Evolutionary conservation across 2,113 vertebrate genomes (phyloP), one percentile per base, ranked within the genome.

Genomic region (Elephas maximus): DNA sequence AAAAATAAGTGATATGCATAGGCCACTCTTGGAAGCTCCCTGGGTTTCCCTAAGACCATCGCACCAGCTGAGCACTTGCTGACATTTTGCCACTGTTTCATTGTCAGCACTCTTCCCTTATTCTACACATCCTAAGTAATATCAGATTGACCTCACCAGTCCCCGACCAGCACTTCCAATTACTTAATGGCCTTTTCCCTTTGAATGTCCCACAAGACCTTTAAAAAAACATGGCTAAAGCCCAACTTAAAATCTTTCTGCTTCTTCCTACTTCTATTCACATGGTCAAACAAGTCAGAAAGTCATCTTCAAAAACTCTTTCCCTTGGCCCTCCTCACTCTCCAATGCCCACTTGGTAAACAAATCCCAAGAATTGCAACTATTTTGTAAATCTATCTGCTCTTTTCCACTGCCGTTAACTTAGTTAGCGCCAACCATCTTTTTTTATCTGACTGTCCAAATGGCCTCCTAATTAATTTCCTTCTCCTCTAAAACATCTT

Each of bases 331-430:
- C n/a, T 30, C n/a, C 5, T 12, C 11, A 12, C 33, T 65, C 21
- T 37, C 81, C 51, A 65, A 45, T 4, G 57, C 41, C 74, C 97
- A 63, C 12, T 57, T n/a, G 45, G 17, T 57, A 57, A 86, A 71
- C 44, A 83, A 79, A 81, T 28, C 45, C 18, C 8, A 93, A 88
- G 37, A n/a, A 53, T 87, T 60, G 48, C 93, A 93, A 67, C 24
- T 41, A 7, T 30, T 71, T 44, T 78, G 48, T 83, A 88, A 85
- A 62, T 18, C 44, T 33, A 93, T 4, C 18, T 28, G 3, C 74
- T 94, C 17, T 85, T 83, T 90, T 78, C 71, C 73, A 85, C 24
- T 62, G 20, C 67, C 41, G 95, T 8, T 9, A 45, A 65, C 67
- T 81, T 33, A 60, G 10, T 81, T 9, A 80, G 17, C 28, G 57